phyloP scores from a whole-genome alignment of 2,797 vertebrate species.

The Macropodus opercularis region DNA sequence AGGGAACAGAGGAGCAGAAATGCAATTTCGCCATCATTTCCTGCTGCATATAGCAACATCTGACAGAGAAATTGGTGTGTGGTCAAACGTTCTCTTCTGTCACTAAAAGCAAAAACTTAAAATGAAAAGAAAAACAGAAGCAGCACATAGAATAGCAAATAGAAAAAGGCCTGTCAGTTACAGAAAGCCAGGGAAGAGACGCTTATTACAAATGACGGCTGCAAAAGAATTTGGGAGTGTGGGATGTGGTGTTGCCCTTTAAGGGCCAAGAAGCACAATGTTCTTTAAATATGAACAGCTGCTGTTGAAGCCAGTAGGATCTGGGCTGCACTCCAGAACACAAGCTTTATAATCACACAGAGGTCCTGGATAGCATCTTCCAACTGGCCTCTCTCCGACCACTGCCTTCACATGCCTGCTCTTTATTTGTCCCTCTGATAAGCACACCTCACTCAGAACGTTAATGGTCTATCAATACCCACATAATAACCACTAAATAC shows the following conservation, averaged over 20 bases:
- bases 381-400: constrained; percentile 7
- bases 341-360: constrained; percentile 47
- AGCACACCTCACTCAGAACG: neutral
- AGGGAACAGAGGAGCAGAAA: constrained; percentile 13
- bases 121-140: constrained; percentile 4
- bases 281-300: constrained; percentile 69
- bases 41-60: constrained; percentile 21
- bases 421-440: constrained; percentile 4
- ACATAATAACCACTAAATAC: constrained; percentile 4
- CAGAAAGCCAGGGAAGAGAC: constrained; percentile 11
- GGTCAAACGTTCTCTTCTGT: constrained; percentile 9
- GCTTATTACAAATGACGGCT: constrained; percentile 16
- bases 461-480: neutral
- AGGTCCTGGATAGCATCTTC: constrained; percentile 38
- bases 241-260: constrained; percentile 38
- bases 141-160: neutral
- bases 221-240: neutral
- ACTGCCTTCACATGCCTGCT: constrained; percentile 13
- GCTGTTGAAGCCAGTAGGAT: constrained; percentile 43
- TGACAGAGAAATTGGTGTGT: constrained; percentile 20
- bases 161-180: constrained; percentile 3
- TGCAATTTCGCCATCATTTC: constrained; percentile 38
- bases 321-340: constrained; percentile 42
- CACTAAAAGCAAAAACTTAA: constrained; percentile 8
- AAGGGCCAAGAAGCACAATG: constrained; percentile 30